Percentiles rank a stretch among this genome's conserved stretches.
phyloP scores from a whole-genome alignment of 35 echinoderm and acorn worm species.

The Heliocidaris tuberculata region DNA sequence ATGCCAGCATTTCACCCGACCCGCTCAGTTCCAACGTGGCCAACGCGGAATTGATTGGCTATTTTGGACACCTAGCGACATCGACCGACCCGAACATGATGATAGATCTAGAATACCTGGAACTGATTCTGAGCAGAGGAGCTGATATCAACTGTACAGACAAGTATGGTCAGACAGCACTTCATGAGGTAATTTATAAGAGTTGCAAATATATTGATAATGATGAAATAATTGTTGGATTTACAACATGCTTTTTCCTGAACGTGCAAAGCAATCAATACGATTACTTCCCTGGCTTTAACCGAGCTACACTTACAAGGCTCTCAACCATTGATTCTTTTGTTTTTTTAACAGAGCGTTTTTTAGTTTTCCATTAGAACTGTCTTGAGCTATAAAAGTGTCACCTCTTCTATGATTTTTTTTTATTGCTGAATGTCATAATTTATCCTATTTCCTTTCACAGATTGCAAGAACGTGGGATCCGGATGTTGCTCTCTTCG shows the following conservation, averaged over 20 bases:
- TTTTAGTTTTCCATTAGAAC: too few species aligned
- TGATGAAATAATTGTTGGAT: too few species aligned
- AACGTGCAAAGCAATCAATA: too few species aligned
- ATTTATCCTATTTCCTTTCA: neutral
- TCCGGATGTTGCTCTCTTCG: slow-evolving; percentile 75
- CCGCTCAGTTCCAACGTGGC: slow-evolving; percentile 54
- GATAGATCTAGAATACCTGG: slow-evolving; percentile 81
- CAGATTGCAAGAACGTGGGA: slow-evolving; percentile 91
- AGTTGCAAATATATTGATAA: neutral
- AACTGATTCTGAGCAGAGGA: slow-evolving; percentile 59
- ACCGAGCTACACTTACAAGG: too few species aligned
- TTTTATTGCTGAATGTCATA: too few species aligned
- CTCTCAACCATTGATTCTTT: too few species aligned
- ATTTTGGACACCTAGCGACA: slow-evolving; percentile 76
- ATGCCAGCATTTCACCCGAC: slow-evolving; percentile 50
- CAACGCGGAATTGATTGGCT: slow-evolving; percentile 82
- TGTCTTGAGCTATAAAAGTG: too few species aligned
- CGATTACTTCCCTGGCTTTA: too few species aligned
- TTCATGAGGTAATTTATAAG: slow-evolving; percentile 81
- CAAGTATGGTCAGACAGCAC: slow-evolving; percentile 85
- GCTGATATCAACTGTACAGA: slow-evolving; percentile 88
- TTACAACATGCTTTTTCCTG: too few species aligned
- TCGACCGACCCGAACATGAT: slow-evolving; percentile 42
- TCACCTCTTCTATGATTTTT: too few species aligned
- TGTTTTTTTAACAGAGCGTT: too few species aligned